phyloP scores from a whole-genome alignment of 1,140 invertebrate genomes.

The Rhyacophila brunnea region DNA sequence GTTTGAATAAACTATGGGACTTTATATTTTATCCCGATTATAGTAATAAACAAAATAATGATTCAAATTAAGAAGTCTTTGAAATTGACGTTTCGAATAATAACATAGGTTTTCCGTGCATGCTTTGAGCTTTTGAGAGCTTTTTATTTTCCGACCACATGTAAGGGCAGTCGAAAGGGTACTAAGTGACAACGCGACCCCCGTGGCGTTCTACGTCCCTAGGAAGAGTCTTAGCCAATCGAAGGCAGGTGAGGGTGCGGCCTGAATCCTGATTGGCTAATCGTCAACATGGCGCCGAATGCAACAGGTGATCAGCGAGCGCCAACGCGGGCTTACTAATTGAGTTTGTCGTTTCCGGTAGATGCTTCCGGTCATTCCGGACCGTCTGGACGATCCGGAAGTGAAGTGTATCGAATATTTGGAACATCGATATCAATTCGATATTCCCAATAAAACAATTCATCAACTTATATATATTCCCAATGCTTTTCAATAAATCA shows the following conservation, averaged over 20 bases:
- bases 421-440: too few species aligned
- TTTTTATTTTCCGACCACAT: conserved; percentile 8
- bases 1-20: too few species aligned
- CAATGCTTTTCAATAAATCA: too few species aligned
- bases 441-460: too few species aligned
- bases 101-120: too few species aligned
- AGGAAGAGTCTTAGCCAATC: conserved; percentile 15
- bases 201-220: neutral
- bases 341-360: conserved; percentile 34
- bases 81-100: too few species aligned
- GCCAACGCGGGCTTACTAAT: conserved; percentile 22
- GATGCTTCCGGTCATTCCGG: conserved; percentile 11
- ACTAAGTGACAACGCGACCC: conserved; percentile 8
- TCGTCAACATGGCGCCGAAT: conserved; percentile 28
- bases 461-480: too few species aligned
- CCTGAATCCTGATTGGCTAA: conserved; percentile 17
- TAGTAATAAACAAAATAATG: too few species aligned
- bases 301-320: conserved; percentile 28
- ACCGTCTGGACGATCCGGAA: conserved; percentile 14
- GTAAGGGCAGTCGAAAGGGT: conserved; percentile 7
- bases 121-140: neutral
- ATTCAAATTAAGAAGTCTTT: too few species aligned
- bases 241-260: conserved; percentile 11
- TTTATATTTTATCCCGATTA: too few species aligned
- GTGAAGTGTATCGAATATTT: neutral